phyloP scores from a whole-genome alignment of 2,113 vertebrate genomes.

The Triplophysa tibetana region DNA sequence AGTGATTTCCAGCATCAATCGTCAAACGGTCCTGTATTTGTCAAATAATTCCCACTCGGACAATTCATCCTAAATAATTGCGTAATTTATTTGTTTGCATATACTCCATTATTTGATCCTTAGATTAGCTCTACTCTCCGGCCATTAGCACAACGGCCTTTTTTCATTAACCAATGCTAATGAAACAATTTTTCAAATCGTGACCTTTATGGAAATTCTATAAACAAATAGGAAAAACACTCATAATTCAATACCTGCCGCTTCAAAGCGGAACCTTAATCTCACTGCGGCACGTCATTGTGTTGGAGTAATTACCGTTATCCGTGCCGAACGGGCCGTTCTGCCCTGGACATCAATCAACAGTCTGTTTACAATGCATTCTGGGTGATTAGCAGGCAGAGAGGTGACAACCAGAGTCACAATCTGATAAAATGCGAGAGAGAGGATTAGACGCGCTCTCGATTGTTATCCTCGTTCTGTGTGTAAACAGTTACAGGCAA shows the following conservation, averaged over 20 bases:
- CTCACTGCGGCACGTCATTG: constrained; percentile 39
- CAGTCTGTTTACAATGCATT: constrained; percentile 43
- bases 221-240: constrained; percentile 31
- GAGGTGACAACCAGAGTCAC: background rate
- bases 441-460: constrained; percentile 31
- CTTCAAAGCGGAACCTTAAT: constrained; percentile 31
- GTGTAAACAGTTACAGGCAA: constrained; percentile 1
- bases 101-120: constrained; percentile 46
- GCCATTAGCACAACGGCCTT: constrained; percentile 39
- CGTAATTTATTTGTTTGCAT: constrained; percentile 55
- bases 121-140: constrained; percentile 52
- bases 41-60: constrained; percentile 27
- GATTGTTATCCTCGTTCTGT: constrained; percentile 8
- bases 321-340: constrained; percentile 1
- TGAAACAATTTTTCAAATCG: constrained; percentile 53
- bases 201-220: constrained; percentile 46
- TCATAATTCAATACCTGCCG: constrained; percentile 34
- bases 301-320: constrained; percentile 40
- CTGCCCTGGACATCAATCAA: constrained; percentile 40
- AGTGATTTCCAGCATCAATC: constrained; percentile 45
- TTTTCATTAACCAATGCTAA: constrained; percentile 53
- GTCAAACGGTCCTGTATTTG: constrained; percentile 18
- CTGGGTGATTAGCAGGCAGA: constrained; percentile 34
- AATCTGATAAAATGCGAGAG: constrained; percentile 14
- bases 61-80: constrained; percentile 31